Percentiles rank a stretch among this genome's conserved stretches.
phyloP scores from a whole-genome alignment of 2,797 vertebrate genomes.

The Kryptopterus vitreolus region DNA sequence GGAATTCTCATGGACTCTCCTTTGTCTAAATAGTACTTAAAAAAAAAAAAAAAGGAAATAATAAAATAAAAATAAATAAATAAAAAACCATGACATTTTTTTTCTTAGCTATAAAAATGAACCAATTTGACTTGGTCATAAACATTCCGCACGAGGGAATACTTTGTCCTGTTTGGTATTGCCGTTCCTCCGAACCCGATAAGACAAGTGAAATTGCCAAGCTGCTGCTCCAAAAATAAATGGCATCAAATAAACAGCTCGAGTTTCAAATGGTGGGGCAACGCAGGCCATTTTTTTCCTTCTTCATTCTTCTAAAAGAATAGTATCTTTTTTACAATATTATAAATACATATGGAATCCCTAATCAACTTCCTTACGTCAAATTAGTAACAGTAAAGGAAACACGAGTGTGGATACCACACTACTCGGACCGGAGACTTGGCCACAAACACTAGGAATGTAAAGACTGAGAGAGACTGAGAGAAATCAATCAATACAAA shows the following conservation, averaged over 20 bases:
- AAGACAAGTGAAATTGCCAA: slow-evolving; percentile 12
- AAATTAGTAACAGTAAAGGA: neutral
- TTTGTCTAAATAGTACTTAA: neutral
- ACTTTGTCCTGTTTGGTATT: neutral
- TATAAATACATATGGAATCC: too few species aligned
- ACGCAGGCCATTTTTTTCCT: neutral
- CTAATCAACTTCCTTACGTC: neutral
- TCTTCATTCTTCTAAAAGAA: neutral
- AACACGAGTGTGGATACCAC: neutral
- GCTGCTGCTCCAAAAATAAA: slow-evolving; percentile 33
- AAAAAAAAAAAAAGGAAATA: neutral
- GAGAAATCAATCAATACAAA: neutral
- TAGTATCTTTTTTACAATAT: too few species aligned
- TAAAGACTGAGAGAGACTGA: too few species aligned
- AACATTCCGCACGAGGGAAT: neutral
- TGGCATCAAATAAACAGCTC: slow-evolving; percentile 22
- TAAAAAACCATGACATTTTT: neutral
- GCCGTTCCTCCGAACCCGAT: neutral
- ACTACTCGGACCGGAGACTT: neutral
- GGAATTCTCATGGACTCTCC: neutral
- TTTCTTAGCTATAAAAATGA: too few species aligned
- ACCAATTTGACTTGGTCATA: slow-evolving; percentile 16
- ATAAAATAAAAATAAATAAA: neutral
- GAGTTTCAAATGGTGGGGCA: slow-evolving; percentile 11
- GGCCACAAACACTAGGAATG: neutral